A percentile compares a stretch with the other conserved stretches of the same genome.
Evolutionary conservation across 1,140 invertebrate genomes (phyloP).

Genomic region (Pseudomyrmex sp.): DNA sequence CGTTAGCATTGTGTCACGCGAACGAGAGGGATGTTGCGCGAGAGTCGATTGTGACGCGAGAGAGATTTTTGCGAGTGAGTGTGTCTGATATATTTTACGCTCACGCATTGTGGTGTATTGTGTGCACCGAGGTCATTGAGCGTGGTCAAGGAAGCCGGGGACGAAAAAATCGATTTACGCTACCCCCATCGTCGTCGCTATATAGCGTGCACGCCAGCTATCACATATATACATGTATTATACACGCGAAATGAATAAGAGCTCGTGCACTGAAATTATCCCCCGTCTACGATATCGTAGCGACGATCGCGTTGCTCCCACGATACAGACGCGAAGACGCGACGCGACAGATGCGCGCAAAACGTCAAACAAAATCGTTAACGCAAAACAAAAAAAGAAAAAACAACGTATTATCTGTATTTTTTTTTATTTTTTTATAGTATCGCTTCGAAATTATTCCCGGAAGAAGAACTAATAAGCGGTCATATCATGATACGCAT

Average conservation of each 20-base stretch:
- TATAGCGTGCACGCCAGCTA: slow-evolving; percentile 16
- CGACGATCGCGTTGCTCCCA: slow-evolving; percentile 40
- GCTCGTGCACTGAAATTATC: slow-evolving; percentile 50
- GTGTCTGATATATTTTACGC: not conserved
- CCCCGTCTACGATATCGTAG: slow-evolving; percentile 29
- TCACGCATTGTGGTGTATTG: not conserved
- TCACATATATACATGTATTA: slow-evolving; percentile 32
- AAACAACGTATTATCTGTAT: not conserved
- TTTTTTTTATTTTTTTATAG: too few relatives aligned
- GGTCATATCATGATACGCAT: not conserved
- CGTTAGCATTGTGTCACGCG: not conserved
- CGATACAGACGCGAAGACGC: slow-evolving; percentile 9
- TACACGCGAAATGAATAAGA: slow-evolving; percentile 40
- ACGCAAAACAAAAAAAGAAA: not conserved
- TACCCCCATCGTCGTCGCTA: not conserved
- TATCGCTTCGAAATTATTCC: too few relatives aligned
- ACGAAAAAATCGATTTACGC: slow-evolving; percentile 48
- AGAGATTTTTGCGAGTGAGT: slow-evolving; percentile 1
- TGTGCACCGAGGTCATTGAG: slow-evolving; percentile 36
- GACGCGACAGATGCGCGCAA: not conserved
- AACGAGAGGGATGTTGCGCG: not conserved
- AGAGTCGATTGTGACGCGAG: not conserved
- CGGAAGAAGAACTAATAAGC: not conserved
- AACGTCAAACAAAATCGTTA: slow-evolving; percentile 1
- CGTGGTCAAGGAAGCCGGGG: slow-evolving; percentile 45